A percentile compares a stretch with the other conserved stretches of the same genome.
Evolutionary conservation across 1,140 invertebrate genomes (phyloP).

Genomic region (Microplitis mediator): DNA sequence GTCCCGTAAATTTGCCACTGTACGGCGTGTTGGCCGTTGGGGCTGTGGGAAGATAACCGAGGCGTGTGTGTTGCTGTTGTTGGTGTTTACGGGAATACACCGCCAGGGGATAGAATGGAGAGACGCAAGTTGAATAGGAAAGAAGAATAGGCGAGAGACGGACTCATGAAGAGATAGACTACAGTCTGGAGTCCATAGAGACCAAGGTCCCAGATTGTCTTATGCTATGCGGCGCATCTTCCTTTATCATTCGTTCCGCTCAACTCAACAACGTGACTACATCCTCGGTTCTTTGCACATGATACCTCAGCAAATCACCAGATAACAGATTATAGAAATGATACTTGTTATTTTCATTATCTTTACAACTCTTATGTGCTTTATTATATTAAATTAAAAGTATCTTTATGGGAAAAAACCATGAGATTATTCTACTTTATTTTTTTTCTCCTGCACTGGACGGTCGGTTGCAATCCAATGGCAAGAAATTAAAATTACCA

Average conservation of each 20-base stretch:
- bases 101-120: neutral
- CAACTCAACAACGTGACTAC: conserved; percentile 11
- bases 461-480: too few relatives aligned
- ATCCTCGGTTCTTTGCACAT: too few relatives aligned
- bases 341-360: too few relatives aligned
- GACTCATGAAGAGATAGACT: neutral
- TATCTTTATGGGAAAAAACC: too few relatives aligned
- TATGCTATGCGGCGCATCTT: conserved; percentile 33
- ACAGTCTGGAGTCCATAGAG: neutral
- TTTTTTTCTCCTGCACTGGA: too few relatives aligned
- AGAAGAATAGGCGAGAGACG: neutral
- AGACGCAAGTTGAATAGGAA: neutral
- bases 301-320: too few relatives aligned
- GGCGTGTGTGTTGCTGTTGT: conserved; percentile 1
- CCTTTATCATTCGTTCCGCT: conserved; percentile 51
- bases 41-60: conserved; percentile 42
- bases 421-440: too few relatives aligned
- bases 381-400: too few relatives aligned
- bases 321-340: too few relatives aligned
- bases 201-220: neutral
- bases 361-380: too few relatives aligned
- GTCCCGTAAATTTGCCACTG: conserved; percentile 51
- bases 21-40: conserved; percentile 14
- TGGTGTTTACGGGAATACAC: conserved; percentile 28
- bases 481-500: too few relatives aligned